Evolutionary conservation across 2,797 vertebrate genomes (phyloP).

Genomic region (Lacerta viridis): DNA sequence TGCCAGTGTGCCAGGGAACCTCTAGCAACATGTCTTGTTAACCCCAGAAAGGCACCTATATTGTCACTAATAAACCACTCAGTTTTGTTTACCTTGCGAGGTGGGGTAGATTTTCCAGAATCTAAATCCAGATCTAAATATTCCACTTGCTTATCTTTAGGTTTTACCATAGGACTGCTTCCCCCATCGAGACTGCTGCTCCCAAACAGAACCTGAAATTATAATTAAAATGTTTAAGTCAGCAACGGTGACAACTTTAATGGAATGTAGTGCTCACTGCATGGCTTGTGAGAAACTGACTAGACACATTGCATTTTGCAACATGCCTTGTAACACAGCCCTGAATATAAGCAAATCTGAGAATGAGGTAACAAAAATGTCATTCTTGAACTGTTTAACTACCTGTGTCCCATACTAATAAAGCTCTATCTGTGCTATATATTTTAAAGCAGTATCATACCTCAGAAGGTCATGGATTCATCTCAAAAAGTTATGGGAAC

Average conservation of each 20-base stretch:
- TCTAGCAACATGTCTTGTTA: too few relatives aligned
- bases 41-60: background rate
- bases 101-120: conserved; percentile 95
- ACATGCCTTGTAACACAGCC: background rate
- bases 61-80: background rate
- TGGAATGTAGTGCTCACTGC: fast-evolving
- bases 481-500: too few relatives aligned
- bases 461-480: too few relatives aligned
- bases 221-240: conserved; percentile 47
- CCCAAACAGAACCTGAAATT: conserved; percentile 83
- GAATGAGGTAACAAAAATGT: background rate
- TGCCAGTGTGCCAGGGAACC: too few relatives aligned
- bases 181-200: conserved; percentile 89
- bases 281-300: background rate
- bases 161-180: conserved; percentile 94
- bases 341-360: background rate
- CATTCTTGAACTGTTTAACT: background rate
- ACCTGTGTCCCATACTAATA: conserved; percentile 24
- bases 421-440: background rate
- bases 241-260: conserved; percentile 22
- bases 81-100: conserved; percentile 88
- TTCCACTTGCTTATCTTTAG: conserved; percentile 98
- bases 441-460: too few relatives aligned
- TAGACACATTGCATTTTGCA: conserved; percentile 47
- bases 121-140: conserved; percentile 98